A percentile compares a stretch with the other conserved stretches of the same genome.
Evolutionary conservation across 2,797 vertebrate genomes (phyloP).

Genomic region (Poliocrania exsul): DNA sequence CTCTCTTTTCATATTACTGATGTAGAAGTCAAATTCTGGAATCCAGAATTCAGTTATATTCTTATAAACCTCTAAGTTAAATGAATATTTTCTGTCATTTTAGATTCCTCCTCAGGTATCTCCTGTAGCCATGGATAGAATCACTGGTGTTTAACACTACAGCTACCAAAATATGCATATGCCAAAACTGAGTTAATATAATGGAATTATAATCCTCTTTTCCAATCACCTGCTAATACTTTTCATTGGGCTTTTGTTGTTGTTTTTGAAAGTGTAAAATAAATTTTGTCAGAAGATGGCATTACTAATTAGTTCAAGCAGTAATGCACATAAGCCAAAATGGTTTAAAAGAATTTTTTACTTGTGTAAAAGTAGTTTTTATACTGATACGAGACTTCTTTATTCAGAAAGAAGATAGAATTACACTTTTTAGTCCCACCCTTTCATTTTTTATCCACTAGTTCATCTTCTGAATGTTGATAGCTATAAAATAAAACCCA

Average conservation of each 20-base stretch:
- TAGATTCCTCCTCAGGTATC: not conserved
- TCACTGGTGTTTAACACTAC: not conserved
- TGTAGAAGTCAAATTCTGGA: slow-evolving; percentile 1
- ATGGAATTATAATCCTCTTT: not conserved
- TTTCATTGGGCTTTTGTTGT: not conserved
- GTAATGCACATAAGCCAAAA: not conserved
- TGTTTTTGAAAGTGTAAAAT: not conserved
- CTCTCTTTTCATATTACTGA: not conserved
- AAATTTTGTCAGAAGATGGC: not conserved
- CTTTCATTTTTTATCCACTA: not conserved
- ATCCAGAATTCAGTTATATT: not conserved
- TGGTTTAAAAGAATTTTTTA: not conserved
- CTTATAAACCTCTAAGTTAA: not conserved
- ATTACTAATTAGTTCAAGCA: slow-evolving; percentile 1
- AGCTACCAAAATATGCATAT: not conserved
- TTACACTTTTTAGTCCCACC: not conserved
- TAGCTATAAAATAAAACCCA: not conserved
- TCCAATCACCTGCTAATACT: not conserved
- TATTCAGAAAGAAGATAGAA: not conserved
- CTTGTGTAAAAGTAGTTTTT: not conserved
- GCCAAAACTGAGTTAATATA: not conserved
- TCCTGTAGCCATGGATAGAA: not conserved
- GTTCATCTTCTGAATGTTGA: not conserved
- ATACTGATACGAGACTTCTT: not conserved
- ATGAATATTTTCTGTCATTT: not conserved